These are phyloP conservation scores for Lithophane leautieri DNA, from an alignment of 2,888 invertebrate species.

Conservation along the genomic window DNA sequence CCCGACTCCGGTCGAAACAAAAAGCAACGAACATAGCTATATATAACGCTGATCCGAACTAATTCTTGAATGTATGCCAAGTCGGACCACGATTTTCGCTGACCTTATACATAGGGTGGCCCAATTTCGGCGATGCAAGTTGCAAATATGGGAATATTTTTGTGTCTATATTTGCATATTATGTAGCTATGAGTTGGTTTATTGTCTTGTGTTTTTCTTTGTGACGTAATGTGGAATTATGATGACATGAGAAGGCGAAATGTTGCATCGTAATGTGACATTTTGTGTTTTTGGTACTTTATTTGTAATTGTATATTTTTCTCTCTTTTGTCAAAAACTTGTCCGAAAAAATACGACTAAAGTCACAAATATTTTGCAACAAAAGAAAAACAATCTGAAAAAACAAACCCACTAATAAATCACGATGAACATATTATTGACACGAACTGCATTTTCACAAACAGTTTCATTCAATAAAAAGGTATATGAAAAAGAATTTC, in stretches of 20 bases:
- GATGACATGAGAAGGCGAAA: not conserved
- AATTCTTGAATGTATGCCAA: conserved; percentile 78
- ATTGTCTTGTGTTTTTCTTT: not conserved
- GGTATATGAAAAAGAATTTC: conserved; percentile 28
- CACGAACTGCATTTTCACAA: conserved; percentile 21
- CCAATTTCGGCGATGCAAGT: conserved; percentile 67
- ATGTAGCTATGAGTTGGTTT: not conserved
- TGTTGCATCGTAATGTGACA: not conserved
- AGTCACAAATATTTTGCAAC: not conserved
- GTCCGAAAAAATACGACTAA: not conserved
- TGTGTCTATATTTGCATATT: conserved; percentile 31
- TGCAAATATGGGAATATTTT: conserved; percentile 58
- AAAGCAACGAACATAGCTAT: conserved; percentile 55
- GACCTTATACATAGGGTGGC: conserved; percentile 69
- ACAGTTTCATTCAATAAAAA: conserved; percentile 32
- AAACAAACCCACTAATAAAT: conserved; percentile 11
- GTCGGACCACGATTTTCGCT: conserved; percentile 70
- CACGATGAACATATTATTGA: conserved; percentile 16
- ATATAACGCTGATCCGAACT: conserved; percentile 69
- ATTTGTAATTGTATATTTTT: not conserved
- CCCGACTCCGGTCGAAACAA: conserved; percentile 56
- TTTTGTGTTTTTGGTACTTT: not conserved
- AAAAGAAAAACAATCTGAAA: not conserved
- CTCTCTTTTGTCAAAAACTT: not conserved
- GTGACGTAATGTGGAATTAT: not conserved